Evolutionary conservation across 2,888 invertebrate species (phyloP).

Genomic region (Neoascia interrupta): DNA sequence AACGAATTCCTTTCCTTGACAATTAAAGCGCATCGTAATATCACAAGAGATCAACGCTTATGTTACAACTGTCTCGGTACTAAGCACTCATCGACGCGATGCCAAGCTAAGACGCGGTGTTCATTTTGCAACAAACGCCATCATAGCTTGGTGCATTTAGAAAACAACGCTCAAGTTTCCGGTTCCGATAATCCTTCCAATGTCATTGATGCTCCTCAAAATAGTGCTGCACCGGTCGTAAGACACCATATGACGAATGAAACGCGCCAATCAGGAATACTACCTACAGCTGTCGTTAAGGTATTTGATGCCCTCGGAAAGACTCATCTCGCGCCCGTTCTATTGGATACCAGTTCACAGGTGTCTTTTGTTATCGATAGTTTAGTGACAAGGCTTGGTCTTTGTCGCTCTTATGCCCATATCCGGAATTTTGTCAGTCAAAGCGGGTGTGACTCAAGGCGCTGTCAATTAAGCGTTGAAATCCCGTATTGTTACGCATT

Average conservation of each 20-base stretch:
- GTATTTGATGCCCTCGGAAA: background rate
- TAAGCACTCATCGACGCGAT: constrained; percentile 16
- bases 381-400: background rate
- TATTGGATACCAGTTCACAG: background rate
- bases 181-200: background rate
- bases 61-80: constrained; percentile 28
- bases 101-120: constrained; percentile 5
- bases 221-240: too few species aligned
- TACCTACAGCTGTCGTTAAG: background rate
- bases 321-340: background rate
- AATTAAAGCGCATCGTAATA: background rate
- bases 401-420: background rate
- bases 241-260: constrained; percentile 4
- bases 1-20: constrained; percentile 9
- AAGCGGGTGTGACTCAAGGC: background rate
- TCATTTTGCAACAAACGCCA: constrained; percentile 9
- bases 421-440: constrained; percentile 1
- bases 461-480: background rate
- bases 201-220: too few species aligned
- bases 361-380: background rate
- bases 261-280: constrained; percentile 3
- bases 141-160: constrained; percentile 9
- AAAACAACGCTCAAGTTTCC: background rate
- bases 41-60: constrained; percentile 10
- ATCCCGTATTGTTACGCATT: too few species aligned